Conservation (phyloP, 37 sponge, comb jelly and placozoan genomes). For the Beroe forskalii region DNA sequence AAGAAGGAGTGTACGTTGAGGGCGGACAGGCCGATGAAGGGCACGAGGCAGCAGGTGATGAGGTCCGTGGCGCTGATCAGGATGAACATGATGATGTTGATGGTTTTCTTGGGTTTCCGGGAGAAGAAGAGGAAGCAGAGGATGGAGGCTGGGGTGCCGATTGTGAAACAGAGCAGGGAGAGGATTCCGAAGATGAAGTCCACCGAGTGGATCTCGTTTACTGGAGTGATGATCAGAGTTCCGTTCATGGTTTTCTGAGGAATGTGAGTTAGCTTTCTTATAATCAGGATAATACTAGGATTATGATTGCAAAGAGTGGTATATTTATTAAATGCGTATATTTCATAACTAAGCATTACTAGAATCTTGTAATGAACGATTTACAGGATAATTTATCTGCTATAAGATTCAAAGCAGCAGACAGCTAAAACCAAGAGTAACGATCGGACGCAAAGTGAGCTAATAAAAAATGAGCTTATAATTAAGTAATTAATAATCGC, state of each 20-base stretch:
- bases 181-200: not conserved
- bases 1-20: constrained; percentile 44
- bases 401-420: too few relatives aligned
- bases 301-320: too few relatives aligned
- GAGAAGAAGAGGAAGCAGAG: constrained; percentile 18
- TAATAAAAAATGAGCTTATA: too few relatives aligned
- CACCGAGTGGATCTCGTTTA: not conserved
- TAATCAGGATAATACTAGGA: too few relatives aligned
- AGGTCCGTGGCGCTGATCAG: constrained; percentile 17
- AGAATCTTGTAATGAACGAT: too few relatives aligned
- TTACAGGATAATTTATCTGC: too few relatives aligned
- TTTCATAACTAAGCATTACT: too few relatives aligned
- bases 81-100: constrained; percentile 46
- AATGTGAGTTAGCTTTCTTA: too few relatives aligned
- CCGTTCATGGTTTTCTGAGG: constrained; percentile 13
- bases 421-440: too few relatives aligned
- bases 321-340: too few relatives aligned
- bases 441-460: too few relatives aligned
- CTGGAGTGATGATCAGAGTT: not conserved
- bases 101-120: constrained; percentile 12
- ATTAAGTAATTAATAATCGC: too few relatives aligned
- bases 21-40: constrained; percentile 15
- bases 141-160: constrained; percentile 60
- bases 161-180: constrained; percentile 1
- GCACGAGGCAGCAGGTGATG: constrained; percentile 29